These are phyloP conservation scores for Sebastes nivosus DNA, from an alignment of 2,797 vertebrate genomes.

Conservation along the genomic window DNA sequence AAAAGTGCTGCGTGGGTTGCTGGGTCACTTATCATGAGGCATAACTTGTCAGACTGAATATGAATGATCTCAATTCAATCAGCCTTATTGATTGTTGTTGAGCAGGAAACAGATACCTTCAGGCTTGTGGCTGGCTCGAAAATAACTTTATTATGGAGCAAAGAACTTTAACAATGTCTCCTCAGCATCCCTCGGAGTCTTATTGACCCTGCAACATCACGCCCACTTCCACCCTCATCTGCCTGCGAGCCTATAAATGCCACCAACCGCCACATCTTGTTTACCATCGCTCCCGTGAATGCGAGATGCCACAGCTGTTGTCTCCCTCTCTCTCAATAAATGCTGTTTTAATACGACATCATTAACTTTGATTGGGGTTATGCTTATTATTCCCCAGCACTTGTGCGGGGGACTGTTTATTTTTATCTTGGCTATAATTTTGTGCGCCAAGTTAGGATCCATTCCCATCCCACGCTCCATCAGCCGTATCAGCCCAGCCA, in stretches of 20 bases:
- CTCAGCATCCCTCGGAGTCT: constrained; percentile 12
- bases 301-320: constrained; percentile 59
- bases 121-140: background rate
- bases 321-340: constrained; percentile 63
- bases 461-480: constrained; percentile 39
- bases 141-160: constrained; percentile 12
- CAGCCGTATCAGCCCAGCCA: constrained; percentile 35
- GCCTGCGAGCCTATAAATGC: constrained; percentile 54
- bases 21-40: background rate
- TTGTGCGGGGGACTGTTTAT: constrained; percentile 62
- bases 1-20: background rate
- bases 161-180: constrained; percentile 10
- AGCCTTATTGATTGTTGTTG: background rate
- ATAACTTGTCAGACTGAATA: constrained; percentile 23
- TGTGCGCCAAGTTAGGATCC: constrained; percentile 33
- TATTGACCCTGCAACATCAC: constrained; percentile 32
- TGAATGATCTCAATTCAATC: constrained; percentile 38
- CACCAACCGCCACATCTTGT: constrained; percentile 41
- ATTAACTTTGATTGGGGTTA: constrained; percentile 76
- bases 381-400: constrained; percentile 63
- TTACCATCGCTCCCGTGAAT: constrained; percentile 49
- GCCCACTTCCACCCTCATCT: constrained; percentile 33
- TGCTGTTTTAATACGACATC: constrained; percentile 64
- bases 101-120: constrained; percentile 12
- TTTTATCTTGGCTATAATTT: constrained; percentile 65